A percentile compares a stretch with the other conserved stretches of the same genome.
These are phyloP conservation scores for Pterophyllum scalare DNA, from an alignment of 2,113 vertebrate genomes.

Conservation along the genomic window DNA sequence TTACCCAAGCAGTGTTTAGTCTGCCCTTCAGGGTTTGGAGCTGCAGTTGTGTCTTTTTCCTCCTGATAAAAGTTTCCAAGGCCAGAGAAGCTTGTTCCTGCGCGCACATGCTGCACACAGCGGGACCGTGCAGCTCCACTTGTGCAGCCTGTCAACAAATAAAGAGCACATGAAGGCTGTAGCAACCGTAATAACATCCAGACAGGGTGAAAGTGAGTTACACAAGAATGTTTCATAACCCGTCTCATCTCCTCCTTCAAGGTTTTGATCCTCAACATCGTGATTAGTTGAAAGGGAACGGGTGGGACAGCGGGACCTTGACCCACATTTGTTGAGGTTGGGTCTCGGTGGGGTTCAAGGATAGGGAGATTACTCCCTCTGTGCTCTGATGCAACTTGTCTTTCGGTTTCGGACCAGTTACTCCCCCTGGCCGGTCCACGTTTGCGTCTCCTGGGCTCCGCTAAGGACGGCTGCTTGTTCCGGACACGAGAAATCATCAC, in stretches of 20 bases:
- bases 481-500: constrained; percentile 50
- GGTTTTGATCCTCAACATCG: constrained; percentile 65
- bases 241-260: constrained; percentile 63
- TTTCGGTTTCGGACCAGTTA: background rate
- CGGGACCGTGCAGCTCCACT: constrained; percentile 61
- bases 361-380: background rate
- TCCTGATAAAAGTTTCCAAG: constrained; percentile 76
- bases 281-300: constrained; percentile 69
- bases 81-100: constrained; percentile 75
- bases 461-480: background rate
- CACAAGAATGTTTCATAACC: constrained; percentile 49
- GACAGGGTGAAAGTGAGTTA: background rate
- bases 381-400: background rate
- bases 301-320: background rate
- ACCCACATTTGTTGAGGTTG: background rate
- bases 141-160: constrained; percentile 60
- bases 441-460: background rate
- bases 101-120: constrained; percentile 69
- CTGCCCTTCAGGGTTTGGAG: constrained; percentile 69
- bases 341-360: background rate
- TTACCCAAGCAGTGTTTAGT: constrained; percentile 75
- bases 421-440: background rate
- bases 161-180: background rate
- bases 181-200: background rate
- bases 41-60: constrained; percentile 75